phyloP scores from a whole-genome alignment of 1,140 invertebrate species.

The Octopus sinensis region DNA sequence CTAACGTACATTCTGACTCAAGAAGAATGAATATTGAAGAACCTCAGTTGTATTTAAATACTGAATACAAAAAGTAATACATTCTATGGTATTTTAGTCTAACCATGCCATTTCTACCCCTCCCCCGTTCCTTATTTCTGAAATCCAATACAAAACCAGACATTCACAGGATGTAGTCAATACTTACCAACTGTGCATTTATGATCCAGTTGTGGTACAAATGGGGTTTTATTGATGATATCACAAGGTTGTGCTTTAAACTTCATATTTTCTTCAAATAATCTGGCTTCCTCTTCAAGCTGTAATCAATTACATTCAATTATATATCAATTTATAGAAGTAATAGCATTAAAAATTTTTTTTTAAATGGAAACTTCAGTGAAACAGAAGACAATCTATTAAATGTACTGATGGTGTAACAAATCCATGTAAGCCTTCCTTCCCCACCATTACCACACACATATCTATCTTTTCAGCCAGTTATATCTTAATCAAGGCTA shows the following conservation, averaged over 20 bases:
- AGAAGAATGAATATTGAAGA: not conserved
- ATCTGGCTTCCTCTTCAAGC: constrained; percentile 50
- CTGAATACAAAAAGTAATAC: not conserved
- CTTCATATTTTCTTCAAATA: constrained; percentile 37
- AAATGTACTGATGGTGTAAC: too few relatives aligned
- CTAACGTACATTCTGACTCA: not conserved
- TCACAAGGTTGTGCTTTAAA: constrained; percentile 60
- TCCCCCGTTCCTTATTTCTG: not conserved
- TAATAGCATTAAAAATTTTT: too few relatives aligned
- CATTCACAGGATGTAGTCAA: not conserved
- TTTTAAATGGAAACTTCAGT: too few relatives aligned
- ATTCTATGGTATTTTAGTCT: not conserved
- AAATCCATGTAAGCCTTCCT: too few relatives aligned
- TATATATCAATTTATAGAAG: too few relatives aligned
- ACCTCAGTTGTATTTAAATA: not conserved
- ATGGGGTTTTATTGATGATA: constrained; percentile 60
- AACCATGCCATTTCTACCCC: not conserved
- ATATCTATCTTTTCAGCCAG: too few relatives aligned
- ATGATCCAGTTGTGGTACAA: constrained; percentile 52
- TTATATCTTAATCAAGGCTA: too few relatives aligned
- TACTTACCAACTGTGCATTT: not conserved
- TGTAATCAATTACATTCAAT: constrained; percentile 10
- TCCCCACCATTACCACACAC: too few relatives aligned
- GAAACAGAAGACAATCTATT: too few relatives aligned
- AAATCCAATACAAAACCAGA: not conserved